A percentile compares a stretch with the other conserved stretches of the same genome.
Evolutionary conservation across 2,797 vertebrate genomes (phyloP).

Genomic region (Mergus octosetaceus): DNA sequence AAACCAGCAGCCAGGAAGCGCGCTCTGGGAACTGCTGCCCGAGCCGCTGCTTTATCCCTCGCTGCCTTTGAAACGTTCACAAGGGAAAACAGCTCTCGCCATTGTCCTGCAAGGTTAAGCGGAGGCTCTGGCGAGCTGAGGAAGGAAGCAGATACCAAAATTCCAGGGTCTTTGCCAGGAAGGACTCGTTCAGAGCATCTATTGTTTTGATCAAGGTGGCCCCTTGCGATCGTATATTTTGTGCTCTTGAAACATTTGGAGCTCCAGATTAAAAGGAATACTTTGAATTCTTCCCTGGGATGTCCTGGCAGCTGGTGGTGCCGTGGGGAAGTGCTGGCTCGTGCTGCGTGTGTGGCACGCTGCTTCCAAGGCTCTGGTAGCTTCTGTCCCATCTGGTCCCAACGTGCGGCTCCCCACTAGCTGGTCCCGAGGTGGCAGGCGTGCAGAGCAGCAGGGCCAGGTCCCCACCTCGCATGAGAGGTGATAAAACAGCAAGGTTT

Average conservation of each 20-base stretch:
- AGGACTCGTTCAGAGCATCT: not conserved
- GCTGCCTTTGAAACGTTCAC: not conserved
- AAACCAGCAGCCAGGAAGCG: not conserved
- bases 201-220: not conserved
- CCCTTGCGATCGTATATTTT: not conserved
- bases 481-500: accelerated
- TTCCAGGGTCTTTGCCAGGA: conserved; percentile 26
- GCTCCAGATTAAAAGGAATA: not conserved
- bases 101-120: conserved; percentile 7
- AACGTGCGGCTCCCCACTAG: not conserved
- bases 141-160: conserved; percentile 33
- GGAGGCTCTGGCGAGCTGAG: not conserved
- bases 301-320: not conserved
- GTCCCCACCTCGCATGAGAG: not conserved
- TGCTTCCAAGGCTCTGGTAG: not conserved
- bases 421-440: not conserved
- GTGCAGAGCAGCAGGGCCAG: not conserved
- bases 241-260: not conserved
- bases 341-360: not conserved
- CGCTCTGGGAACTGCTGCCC: not conserved
- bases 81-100: not conserved
- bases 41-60: not conserved
- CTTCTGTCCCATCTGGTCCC: not conserved
- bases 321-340: not conserved
- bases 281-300: not conserved